phyloP scores from a whole-genome alignment of 1,140 invertebrate genomes.

The Nephila pilipes region DNA sequence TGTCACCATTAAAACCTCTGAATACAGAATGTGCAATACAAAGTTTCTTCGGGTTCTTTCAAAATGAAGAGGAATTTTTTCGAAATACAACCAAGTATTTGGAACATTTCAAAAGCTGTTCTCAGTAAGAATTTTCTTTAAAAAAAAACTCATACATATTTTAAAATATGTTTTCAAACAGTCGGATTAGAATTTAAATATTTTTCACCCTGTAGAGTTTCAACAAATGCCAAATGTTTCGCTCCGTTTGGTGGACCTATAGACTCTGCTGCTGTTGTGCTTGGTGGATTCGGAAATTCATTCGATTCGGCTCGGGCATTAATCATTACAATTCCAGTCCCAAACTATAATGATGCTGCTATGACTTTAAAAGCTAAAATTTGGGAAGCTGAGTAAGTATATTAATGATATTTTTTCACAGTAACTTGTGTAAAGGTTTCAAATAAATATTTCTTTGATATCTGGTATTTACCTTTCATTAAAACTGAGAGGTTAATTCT shows the following conservation, averaged over 20 bases:
- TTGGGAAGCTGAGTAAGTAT: constrained; percentile 91
- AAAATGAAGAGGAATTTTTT: constrained; percentile 85
- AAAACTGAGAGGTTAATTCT: no score
- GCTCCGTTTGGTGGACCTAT: constrained; percentile 91
- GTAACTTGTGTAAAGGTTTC: no score
- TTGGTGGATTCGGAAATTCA: constrained; percentile 92
- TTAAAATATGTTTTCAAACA: no score
- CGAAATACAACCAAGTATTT: constrained; percentile 86
- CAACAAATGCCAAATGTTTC: constrained; percentile 85
- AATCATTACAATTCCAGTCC: constrained; percentile 94
- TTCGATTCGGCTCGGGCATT: constrained; percentile 92
- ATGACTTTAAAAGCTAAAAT: constrained; percentile 87
- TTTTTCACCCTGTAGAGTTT: constrained; percentile 16
- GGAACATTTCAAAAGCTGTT: constrained; percentile 86
- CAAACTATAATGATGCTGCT: constrained; percentile 90
- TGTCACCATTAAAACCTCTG: constrained; percentile 87
- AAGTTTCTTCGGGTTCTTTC: constrained; percentile 94
- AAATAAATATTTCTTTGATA: no score
- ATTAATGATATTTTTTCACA: neutral
- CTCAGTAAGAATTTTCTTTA: constrained; percentile 80
- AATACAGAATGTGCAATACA: constrained; percentile 91
- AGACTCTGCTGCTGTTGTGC: constrained; percentile 92
- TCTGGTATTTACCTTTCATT: no score
- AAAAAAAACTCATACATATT: no score
- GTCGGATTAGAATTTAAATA: no score